These are phyloP conservation scores for Standfussiana lucernea DNA, from an alignment of 2,888 invertebrate species.

Conservation along the genomic window DNA sequence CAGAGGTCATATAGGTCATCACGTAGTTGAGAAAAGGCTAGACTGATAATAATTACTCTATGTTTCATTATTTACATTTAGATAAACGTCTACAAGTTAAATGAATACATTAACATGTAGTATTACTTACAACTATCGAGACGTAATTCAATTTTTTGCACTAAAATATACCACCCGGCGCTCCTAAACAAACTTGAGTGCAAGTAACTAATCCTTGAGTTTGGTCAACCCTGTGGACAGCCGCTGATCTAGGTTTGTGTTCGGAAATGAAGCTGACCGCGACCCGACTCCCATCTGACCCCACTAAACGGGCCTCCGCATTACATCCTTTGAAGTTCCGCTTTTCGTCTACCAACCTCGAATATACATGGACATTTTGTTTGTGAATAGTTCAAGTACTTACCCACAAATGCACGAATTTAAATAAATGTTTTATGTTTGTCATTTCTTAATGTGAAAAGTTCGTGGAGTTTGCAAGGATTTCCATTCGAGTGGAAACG, in stretches of 20 bases:
- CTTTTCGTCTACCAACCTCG: slow-evolving; percentile 66
- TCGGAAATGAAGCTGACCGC: slow-evolving; percentile 73
- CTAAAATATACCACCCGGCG: background rate
- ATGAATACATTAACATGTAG: too few relatives aligned
- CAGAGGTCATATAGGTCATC: too few relatives aligned
- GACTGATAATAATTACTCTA: background rate
- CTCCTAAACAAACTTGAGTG: slow-evolving; percentile 42
- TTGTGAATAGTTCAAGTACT: slow-evolving; percentile 68
- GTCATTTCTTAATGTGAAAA: slow-evolving; percentile 69
- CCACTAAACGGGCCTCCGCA: slow-evolving; percentile 67
- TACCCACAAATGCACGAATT: slow-evolving; percentile 51
- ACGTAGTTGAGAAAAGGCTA: background rate
- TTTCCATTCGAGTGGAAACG: slow-evolving; percentile 64
- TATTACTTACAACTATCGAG: background rate
- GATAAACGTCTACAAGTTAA: background rate
- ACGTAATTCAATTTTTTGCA: background rate
- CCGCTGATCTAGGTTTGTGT: slow-evolving; percentile 64
- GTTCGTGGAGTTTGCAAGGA: slow-evolving; percentile 58
- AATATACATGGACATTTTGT: slow-evolving; percentile 70
- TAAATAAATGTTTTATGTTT: slow-evolving; percentile 66
- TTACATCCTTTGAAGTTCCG: slow-evolving; percentile 76
- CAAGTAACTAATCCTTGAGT: slow-evolving; percentile 45
- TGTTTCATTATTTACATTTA: background rate
- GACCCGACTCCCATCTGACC: slow-evolving; percentile 59
- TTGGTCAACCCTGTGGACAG: slow-evolving; percentile 59